Evolutionary conservation across 2,797 vertebrate species (phyloP).

Genomic region (Iguana delicatissima): DNA sequence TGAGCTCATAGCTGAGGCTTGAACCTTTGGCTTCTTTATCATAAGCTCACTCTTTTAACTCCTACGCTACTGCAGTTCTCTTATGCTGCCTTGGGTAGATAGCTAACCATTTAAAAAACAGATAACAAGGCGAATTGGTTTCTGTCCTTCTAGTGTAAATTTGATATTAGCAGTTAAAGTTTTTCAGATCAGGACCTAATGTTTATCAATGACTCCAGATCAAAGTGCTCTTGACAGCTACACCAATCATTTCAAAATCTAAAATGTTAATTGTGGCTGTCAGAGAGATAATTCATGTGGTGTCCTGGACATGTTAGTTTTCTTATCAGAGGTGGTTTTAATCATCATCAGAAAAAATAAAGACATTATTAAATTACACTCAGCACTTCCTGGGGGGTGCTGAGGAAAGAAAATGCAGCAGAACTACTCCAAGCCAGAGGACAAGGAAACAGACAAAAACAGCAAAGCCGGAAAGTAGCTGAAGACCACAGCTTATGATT

Average conservation of each 20-base stretch:
- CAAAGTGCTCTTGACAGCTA: neutral
- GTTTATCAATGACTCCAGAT: neutral
- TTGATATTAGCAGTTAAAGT: neutral
- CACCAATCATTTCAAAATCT: neutral
- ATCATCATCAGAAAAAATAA: conserved; percentile 25
- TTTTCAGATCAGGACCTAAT: neutral
- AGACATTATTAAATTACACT: neutral
- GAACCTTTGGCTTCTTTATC: neutral
- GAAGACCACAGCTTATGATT: neutral
- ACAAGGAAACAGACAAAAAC: neutral
- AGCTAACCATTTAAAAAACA: neutral
- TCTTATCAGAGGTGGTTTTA: conserved; percentile 54
- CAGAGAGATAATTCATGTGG: conserved; percentile 58
- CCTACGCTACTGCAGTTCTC: neutral
- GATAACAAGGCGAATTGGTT: neutral
- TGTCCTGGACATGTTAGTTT: conserved; percentile 54
- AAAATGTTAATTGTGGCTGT: neutral
- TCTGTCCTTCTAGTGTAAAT: neutral
- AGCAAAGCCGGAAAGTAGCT: neutral
- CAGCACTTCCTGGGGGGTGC: neutral
- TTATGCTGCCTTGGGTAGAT: neutral
- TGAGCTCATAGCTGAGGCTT: neutral
- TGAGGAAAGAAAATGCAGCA: neutral
- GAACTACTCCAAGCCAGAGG: neutral
- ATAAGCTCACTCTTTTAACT: neutral